phyloP scores from a whole-genome alignment of 2,888 invertebrate genomes.

The Drosophila anomelani region DNA sequence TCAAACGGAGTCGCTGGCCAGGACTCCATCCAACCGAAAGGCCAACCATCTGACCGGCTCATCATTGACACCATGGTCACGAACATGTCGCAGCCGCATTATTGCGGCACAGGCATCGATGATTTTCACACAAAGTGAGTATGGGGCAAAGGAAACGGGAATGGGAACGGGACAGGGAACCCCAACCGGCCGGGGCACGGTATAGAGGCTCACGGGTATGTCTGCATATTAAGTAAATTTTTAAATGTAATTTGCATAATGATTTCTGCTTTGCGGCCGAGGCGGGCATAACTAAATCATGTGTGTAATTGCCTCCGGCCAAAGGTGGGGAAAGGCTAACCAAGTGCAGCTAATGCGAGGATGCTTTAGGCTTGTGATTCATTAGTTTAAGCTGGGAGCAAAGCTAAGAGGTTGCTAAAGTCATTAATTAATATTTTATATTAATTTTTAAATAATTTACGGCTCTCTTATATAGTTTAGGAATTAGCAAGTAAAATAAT shows the following conservation, averaged over 20 bases:
- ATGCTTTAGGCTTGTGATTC: not conserved
- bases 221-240: slow-evolving; percentile 71
- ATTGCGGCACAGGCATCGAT: slow-evolving; percentile 83
- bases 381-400: not conserved
- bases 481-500: not conserved
- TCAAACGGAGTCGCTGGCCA: slow-evolving; percentile 14
- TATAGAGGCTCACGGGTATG: slow-evolving; percentile 12
- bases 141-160: not conserved
- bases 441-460: not conserved
- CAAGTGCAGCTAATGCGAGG: slow-evolving; percentile 19
- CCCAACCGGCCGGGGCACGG: not conserved
- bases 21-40: not conserved
- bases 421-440: too few relatives aligned
- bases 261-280: slow-evolving; percentile 39
- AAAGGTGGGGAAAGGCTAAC: slow-evolving; percentile 2
- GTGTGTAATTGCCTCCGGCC: slow-evolving; percentile 58
- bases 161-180: not conserved
- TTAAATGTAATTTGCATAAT: slow-evolving; percentile 72
- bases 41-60: slow-evolving; percentile 32
- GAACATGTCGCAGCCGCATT: slow-evolving; percentile 83
- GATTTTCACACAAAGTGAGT: slow-evolving; percentile 84
- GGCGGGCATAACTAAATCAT: slow-evolving; percentile 60
- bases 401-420: not conserved
- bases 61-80: slow-evolving; percentile 75
- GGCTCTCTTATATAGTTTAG: not conserved